Evolutionary conservation across 2,113 vertebrate genomes (phyloP).

Genomic region (Nesogale talazaci): DNA sequence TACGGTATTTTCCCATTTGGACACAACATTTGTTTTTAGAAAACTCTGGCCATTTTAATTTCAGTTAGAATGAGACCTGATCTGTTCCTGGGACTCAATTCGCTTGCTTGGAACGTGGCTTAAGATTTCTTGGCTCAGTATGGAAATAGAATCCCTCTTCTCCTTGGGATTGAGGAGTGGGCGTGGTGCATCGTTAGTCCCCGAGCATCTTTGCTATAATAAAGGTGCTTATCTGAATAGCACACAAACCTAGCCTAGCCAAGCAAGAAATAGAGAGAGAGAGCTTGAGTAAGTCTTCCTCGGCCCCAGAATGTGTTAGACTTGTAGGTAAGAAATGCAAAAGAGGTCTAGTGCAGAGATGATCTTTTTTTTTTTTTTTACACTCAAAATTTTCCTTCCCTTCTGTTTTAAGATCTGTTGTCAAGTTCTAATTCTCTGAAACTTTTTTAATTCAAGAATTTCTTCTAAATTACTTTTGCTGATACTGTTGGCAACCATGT

Average conservation of each 20-base stretch:
- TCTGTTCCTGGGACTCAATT: background rate
- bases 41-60: slow-evolving; percentile 32
- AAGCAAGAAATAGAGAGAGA: background rate
- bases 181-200: background rate
- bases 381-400: slow-evolving; percentile 13
- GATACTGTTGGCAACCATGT: slow-evolving; percentile 31
- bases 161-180: background rate
- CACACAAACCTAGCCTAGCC: slow-evolving; percentile 2
- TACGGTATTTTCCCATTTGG: slow-evolving; percentile 10
- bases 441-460: background rate
- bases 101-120: background rate
- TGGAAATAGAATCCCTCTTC: slow-evolving; percentile 7
- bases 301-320: background rate
- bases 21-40: slow-evolving; percentile 34
- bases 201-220: slow-evolving; percentile 41
- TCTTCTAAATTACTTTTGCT: slow-evolving; percentile 53
- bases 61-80: slow-evolving; percentile 20
- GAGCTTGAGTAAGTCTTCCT: background rate
- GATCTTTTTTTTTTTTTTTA: background rate
- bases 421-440: slow-evolving; percentile 48
- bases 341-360: background rate
- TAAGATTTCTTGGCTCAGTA: background rate
- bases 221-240: slow-evolving; percentile 22
- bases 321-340: background rate
- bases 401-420: slow-evolving; percentile 42